Evolutionary conservation across 1,140 invertebrate species (phyloP).

Genomic region (Brachionus rubens): DNA sequence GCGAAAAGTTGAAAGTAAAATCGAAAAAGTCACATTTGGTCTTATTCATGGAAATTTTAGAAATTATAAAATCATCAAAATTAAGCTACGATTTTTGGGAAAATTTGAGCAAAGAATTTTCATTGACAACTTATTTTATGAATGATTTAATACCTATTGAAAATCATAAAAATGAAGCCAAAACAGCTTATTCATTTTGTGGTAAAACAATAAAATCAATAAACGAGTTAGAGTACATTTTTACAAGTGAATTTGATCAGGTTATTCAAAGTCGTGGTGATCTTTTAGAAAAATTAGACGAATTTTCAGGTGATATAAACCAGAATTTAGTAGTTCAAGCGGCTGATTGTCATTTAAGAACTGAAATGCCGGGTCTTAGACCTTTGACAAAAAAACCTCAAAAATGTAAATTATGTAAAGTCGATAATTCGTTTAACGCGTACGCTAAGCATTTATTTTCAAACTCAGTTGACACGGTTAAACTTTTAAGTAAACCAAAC

Average conservation of each 20-base stretch:
- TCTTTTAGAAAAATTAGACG: slow-evolving; percentile 55
- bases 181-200: slow-evolving; percentile 10
- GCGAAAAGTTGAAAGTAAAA: background rate
- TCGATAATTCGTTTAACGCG: slow-evolving; percentile 62
- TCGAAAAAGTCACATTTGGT: background rate
- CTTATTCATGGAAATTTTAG: background rate
- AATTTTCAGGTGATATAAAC: slow-evolving; percentile 54
- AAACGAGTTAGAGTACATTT: slow-evolving; percentile 58
- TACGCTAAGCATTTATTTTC: slow-evolving; percentile 61
- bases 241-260: slow-evolving; percentile 60
- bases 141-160: background rate
- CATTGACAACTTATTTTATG: background rate
- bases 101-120: slow-evolving; percentile 7
- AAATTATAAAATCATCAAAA: background rate
- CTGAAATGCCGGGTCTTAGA: slow-evolving; percentile 46
- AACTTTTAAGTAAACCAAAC: slow-evolving; percentile 52
- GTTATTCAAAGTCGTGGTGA: slow-evolving; percentile 57
- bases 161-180: background rate
- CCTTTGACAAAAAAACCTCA: background rate
- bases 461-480: background rate
- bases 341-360: slow-evolving; percentile 69
- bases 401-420: slow-evolving; percentile 62
- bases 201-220: slow-evolving; percentile 19
- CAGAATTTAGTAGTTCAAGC: slow-evolving; percentile 63
- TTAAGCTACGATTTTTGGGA: slow-evolving; percentile 5